Conservation (phyloP, 2,797 vertebrate genomes). For the Masticophis lateralis region DNA sequence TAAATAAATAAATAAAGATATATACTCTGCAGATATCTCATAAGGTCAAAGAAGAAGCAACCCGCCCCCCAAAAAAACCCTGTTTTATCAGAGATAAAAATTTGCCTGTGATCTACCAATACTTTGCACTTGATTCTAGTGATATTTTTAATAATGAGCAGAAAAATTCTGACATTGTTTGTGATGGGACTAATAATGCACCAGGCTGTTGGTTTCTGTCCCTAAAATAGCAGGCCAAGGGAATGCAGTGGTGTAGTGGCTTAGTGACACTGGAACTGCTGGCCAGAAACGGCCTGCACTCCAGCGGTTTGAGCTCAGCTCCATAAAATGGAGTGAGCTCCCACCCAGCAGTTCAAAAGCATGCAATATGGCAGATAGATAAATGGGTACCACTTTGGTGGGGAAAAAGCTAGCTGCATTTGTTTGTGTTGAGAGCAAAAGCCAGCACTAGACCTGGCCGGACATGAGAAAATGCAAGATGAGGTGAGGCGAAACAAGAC, state of each 20-base stretch:
- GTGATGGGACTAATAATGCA: neutral
- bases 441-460: neutral
- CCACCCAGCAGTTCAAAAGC: neutral
- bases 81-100: neutral
- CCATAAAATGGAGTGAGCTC: neutral
- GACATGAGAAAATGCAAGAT: neutral
- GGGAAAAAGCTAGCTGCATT: neutral
- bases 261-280: neutral
- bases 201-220: neutral
- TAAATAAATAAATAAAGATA: conserved; percentile 1
- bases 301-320: neutral
- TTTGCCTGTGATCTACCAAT: neutral
- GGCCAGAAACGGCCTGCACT: neutral
- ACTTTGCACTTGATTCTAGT: neutral
- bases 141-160: neutral
- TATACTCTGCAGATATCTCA: conserved; percentile 16
- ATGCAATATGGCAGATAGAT: neutral
- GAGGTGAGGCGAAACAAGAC: neutral
- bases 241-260: neutral
- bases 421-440: neutral
- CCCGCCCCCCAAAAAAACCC: neutral
- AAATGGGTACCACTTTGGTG: neutral
- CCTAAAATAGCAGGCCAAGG: neutral
- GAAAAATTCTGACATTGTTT: neutral
- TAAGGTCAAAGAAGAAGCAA: neutral